Evolutionary conservation across 2,888 invertebrate genomes (phyloP).

Genomic region (Drosophila meridionalis): DNA sequence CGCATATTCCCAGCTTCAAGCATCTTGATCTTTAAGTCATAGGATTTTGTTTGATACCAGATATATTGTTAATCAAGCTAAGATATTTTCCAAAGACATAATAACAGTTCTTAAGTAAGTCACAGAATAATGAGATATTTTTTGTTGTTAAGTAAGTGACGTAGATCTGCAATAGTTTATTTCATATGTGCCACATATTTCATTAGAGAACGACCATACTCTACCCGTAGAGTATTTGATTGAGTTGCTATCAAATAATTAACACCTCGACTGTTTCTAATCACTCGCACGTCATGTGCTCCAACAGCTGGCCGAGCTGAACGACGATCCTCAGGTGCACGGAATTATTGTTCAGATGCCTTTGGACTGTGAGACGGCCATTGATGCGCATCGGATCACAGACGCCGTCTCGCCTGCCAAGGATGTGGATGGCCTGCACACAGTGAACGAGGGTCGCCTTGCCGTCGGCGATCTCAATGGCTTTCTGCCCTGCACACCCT

Average conservation of each 20-base stretch:
- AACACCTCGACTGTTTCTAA: not conserved
- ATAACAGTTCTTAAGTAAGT: not conserved
- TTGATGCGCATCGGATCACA: constrained; percentile 94
- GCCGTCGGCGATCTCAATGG: constrained; percentile 95
- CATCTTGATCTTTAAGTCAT: too few species aligned
- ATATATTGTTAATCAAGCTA: too few species aligned
- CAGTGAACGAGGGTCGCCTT: constrained; percentile 96
- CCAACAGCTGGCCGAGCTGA: constrained; percentile 86
- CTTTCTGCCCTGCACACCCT: constrained; percentile 98
- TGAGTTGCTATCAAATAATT: not conserved
- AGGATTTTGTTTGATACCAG: too few species aligned
- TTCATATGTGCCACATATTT: not conserved
- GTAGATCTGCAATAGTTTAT: not conserved
- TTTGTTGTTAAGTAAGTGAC: not conserved
- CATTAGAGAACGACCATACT: not conserved
- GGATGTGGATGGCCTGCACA: constrained; percentile 97
- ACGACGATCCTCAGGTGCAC: constrained; percentile 93
- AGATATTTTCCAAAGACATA: too few species aligned
- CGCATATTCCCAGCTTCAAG: too few species aligned
- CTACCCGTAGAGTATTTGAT: not conserved
- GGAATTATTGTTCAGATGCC: constrained; percentile 99
- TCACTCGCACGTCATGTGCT: not conserved
- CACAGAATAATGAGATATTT: not conserved
- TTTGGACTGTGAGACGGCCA: constrained; percentile 92
- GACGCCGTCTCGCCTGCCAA: constrained; percentile 95